Evolutionary conservation across 2,113 vertebrate genomes (phyloP).

Genomic region (Eretmochelys imbricata): DNA sequence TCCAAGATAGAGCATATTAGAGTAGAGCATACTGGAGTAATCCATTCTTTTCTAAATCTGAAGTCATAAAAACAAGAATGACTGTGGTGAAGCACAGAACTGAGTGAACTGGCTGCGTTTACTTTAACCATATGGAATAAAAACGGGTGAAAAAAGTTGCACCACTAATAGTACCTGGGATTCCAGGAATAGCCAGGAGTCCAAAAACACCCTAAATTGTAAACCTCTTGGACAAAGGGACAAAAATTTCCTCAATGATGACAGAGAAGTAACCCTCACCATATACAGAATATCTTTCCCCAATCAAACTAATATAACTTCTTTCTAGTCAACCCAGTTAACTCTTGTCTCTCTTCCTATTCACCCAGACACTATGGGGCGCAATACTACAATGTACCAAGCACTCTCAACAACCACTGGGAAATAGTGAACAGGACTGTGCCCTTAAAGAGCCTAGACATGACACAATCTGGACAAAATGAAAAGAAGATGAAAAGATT

Average conservation of each 20-base stretch:
- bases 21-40: slow-evolving; percentile 21
- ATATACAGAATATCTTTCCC: background rate
- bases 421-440: background rate
- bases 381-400: too few relatives aligned
- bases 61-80: slow-evolving; percentile 31
- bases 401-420: too few relatives aligned
- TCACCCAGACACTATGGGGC: background rate
- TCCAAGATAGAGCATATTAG: slow-evolving; percentile 43
- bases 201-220: background rate
- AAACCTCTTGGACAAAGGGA: rapidly evolving
- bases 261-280: background rate
- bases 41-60: slow-evolving; percentile 43
- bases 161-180: too few relatives aligned
- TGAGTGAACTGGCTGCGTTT: too few relatives aligned
- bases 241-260: background rate
- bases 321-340: background rate
- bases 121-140: too few relatives aligned
- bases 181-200: background rate
- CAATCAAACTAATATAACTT: background rate
- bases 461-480: rapidly evolving
- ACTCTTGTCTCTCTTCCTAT: background rate
- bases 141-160: too few relatives aligned
- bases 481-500: background rate
- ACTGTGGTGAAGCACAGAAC: too few relatives aligned
- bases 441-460: rapidly evolving